Percentiles rank a stretch among this genome's conserved stretches.
Conservation (phyloP, 2,888 invertebrate species). For the Micropterix aruncella region DNA sequence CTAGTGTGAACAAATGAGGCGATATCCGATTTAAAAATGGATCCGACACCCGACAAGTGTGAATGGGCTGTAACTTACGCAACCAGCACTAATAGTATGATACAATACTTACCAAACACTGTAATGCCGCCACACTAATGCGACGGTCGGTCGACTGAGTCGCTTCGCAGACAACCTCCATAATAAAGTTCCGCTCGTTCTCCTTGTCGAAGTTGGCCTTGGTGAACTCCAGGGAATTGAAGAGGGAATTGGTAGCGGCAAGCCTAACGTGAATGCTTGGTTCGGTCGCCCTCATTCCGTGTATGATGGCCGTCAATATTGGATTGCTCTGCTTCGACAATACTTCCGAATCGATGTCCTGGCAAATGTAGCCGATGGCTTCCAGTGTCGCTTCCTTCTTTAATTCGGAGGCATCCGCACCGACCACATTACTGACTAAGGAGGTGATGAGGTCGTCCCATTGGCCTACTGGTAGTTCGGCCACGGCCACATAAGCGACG, state of each 20-base stretch:
- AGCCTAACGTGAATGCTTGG: slow-evolving; percentile 87
- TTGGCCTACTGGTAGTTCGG: slow-evolving; percentile 82
- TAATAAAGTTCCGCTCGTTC: slow-evolving; percentile 94
- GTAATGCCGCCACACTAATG: slow-evolving; percentile 91
- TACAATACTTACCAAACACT: slow-evolving; percentile 82
- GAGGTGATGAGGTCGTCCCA: slow-evolving; percentile 86
- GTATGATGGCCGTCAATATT: slow-evolving; percentile 96
- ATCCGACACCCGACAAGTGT: too few species aligned
- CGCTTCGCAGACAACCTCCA: slow-evolving; percentile 99
- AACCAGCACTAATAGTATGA: too few species aligned
- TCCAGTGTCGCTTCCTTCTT: slow-evolving; percentile 95
- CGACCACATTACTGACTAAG: slow-evolving; percentile 84
- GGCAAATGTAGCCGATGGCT: slow-evolving; percentile 95
- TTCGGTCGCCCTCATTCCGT: slow-evolving; percentile 94
- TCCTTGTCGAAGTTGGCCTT: slow-evolving; percentile 97
- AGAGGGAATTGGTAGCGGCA: slow-evolving; percentile 91
- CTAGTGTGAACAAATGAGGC: too few species aligned
- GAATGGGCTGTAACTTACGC: too few species aligned
- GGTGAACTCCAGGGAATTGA: slow-evolving; percentile 97
- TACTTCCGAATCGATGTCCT: slow-evolving; percentile 92
- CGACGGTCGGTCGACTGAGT: slow-evolving; percentile 87
- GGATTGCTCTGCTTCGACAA: slow-evolving; percentile 86
- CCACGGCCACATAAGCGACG: slow-evolving; percentile 95
- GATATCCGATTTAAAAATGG: too few species aligned
- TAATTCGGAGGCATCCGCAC: slow-evolving; percentile 75